Percentiles rank a stretch among this genome's conserved stretches.
Evolutionary conservation across 2,888 invertebrate genomes (phyloP).

Genomic region (Pterostichus niger): DNA sequence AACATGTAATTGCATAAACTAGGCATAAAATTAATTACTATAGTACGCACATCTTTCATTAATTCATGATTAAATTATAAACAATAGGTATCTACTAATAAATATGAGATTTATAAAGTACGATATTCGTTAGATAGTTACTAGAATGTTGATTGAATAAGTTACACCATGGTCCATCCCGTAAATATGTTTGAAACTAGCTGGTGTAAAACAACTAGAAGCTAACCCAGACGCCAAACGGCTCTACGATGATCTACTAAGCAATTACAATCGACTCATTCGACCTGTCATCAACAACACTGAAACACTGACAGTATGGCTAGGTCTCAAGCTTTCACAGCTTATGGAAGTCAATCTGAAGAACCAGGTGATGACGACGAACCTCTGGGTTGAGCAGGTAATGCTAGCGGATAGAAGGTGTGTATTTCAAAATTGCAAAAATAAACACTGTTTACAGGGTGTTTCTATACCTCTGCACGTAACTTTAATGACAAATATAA

Average conservation of each 20-base stretch:
- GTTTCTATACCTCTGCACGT: no score
- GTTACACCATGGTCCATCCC: neutral
- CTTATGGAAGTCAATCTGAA: conserved; percentile 95
- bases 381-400: conserved; percentile 96
- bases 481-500: no score
- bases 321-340: conserved; percentile 94
- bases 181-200: conserved; percentile 67
- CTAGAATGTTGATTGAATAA: neutral
- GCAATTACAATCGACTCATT: conserved; percentile 96
- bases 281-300: conserved; percentile 95
- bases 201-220: conserved; percentile 79
- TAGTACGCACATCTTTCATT: no score
- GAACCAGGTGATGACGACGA: conserved; percentile 97
- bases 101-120: no score
- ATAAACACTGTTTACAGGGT: no score
- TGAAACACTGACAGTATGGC: conserved; percentile 93
- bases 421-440: conserved; percentile 69
- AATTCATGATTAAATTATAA: no score
- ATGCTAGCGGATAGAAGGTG: neutral
- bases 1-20: no score
- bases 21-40: no score
- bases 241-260: conserved; percentile 96
- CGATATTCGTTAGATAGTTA: neutral
- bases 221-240: conserved; percentile 97
- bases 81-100: no score